A percentile compares a stretch with the other conserved stretches of the same genome.
These are phyloP conservation scores for Chinchilla lanigera DNA, from an alignment of 2,113 vertebrate genomes.

Conservation along the genomic window DNA sequence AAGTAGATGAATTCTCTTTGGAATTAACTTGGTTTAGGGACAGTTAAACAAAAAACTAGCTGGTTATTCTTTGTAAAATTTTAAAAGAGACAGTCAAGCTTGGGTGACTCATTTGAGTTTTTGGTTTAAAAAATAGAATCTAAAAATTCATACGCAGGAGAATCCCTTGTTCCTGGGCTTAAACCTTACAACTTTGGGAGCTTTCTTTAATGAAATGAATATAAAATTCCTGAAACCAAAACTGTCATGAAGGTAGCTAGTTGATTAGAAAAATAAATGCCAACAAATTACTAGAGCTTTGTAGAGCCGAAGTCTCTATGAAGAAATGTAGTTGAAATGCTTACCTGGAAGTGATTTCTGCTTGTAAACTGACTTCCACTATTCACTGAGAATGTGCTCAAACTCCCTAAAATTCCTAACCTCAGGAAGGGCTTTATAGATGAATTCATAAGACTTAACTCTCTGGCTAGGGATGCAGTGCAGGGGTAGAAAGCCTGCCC, in stretches of 20 bases:
- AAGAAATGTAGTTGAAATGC: background rate
- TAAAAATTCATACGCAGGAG: background rate
- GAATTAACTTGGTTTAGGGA: background rate
- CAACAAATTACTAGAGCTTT: background rate
- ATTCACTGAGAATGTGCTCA: background rate
- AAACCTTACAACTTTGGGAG: background rate
- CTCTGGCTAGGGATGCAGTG: background rate
- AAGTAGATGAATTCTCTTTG: background rate
- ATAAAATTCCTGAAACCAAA: background rate
- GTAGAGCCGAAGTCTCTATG: background rate
- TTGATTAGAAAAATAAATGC: constrained; percentile 50
- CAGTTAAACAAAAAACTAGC: background rate
- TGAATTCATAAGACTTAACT: background rate
- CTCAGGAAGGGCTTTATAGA: background rate
- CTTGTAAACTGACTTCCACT: background rate
- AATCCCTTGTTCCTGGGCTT: background rate
- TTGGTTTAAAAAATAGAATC: background rate
- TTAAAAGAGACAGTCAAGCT: background rate
- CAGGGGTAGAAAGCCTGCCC: background rate
- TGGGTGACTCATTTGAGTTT: background rate
- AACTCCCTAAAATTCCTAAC: background rate
- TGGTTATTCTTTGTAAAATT: background rate
- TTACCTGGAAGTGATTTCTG: background rate
- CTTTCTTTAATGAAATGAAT: background rate
- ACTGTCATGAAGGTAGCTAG: background rate